Conservation (phyloP, 1,140 invertebrate species). For the Pogonomyrmex californicus region DNA sequence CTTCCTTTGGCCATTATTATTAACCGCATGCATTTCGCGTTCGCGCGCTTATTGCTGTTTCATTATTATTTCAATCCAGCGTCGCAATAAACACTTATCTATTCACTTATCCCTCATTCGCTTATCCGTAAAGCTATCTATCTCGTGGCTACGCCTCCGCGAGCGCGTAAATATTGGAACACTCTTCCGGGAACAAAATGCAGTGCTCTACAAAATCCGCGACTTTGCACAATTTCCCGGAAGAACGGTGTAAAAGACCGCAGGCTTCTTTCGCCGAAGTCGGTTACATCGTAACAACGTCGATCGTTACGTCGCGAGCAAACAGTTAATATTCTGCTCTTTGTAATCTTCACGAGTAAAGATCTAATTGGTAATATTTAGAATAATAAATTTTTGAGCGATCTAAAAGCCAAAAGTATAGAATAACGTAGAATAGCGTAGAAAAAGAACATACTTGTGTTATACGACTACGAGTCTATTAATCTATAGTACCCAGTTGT, state of each 20-base stretch:
- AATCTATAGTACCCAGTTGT: background rate
- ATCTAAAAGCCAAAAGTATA: background rate
- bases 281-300: background rate
- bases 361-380: background rate
- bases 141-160: constrained; percentile 41
- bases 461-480: background rate
- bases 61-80: constrained; percentile 43
- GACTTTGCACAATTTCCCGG: constrained; percentile 39
- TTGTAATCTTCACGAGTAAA: background rate
- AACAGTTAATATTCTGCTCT: background rate
- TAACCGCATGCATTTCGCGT: background rate
- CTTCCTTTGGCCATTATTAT: constrained; percentile 26
- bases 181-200: constrained; percentile 67
- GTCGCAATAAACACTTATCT: constrained; percentile 53
- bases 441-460: background rate
- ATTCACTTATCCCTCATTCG: constrained; percentile 45
- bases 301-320: background rate
- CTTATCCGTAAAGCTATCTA: constrained; percentile 59
- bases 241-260: constrained; percentile 43
- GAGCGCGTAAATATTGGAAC: constrained; percentile 70
- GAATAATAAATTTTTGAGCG: background rate
- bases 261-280: constrained; percentile 30
- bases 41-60: constrained; percentile 12
- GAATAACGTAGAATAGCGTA: background rate
- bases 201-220: constrained; percentile 52